Evolutionary conservation across 2,888 invertebrate species (phyloP).

Genomic region (Apomyelois bistriatella): DNA sequence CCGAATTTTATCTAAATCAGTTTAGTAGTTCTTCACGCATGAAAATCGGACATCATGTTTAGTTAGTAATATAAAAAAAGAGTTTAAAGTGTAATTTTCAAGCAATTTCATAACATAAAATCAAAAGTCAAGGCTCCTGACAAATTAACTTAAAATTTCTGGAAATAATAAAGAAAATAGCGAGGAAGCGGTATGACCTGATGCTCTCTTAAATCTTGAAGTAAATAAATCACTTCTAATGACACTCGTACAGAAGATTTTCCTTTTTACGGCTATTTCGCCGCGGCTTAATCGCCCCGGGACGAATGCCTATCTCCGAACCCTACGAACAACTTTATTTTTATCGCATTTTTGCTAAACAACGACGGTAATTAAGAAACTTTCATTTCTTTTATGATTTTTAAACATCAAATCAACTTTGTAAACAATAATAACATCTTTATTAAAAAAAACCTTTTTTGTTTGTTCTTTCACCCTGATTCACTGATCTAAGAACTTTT

Average conservation of each 20-base stretch:
- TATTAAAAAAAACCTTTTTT: no score
- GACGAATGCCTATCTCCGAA: constrained; percentile 16
- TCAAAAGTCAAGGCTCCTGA: background rate
- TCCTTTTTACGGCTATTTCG: constrained; percentile 18
- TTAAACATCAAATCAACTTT: constrained; percentile 19
- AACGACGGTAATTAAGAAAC: constrained; percentile 34
- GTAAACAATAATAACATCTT: background rate
- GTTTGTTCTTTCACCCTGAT: no score
- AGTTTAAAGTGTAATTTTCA: no score
- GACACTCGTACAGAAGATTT: constrained; percentile 20
- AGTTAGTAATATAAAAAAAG: no score
- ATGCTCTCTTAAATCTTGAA: constrained; percentile 20
- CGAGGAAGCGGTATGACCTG: constrained; percentile 5
- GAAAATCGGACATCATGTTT: no score
- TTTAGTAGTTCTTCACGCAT: no score
- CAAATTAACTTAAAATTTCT: background rate
- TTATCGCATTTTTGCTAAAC: constrained; percentile 29
- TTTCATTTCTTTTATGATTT: constrained; percentile 23
- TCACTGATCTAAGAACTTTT: no score
- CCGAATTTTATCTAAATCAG: no score
- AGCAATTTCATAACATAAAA: no score
- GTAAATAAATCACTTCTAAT: constrained; percentile 28
- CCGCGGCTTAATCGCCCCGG: constrained; percentile 14
- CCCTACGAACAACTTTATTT: constrained; percentile 23
- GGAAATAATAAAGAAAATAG: constrained; percentile 1